Evolutionary conservation across 2,888 invertebrate genomes (phyloP), one percentile per base, ranked within the genome.

Genomic region (Cheilosia urbana): DNA sequence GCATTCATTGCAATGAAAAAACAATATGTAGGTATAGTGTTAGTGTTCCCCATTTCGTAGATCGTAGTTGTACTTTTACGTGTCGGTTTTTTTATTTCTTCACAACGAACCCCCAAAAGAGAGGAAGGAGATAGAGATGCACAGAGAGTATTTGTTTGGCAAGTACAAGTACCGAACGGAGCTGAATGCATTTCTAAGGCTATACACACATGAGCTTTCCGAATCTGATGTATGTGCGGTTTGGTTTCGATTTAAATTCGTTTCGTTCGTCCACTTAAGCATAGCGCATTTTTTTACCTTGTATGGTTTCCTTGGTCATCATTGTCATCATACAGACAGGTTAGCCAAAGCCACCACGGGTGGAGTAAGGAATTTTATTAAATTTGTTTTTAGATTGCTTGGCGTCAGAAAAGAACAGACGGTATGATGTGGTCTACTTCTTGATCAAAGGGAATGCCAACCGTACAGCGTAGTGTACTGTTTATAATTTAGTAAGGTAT

Each of bases 261-360:
- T 75, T 65, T 27, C 21, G 17, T 37, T 17, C n/a, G 71, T 37
- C 49, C 37, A 21, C 24, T 49, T 27, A 17, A 49, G 27, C 37
- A 37, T 37, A 62, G 40, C 15, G 15, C 27, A 37, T 34, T 76
- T 63, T 63, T 71, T 69, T 71, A 63, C 69, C 69, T 78, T 78
- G 78, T 78, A 78, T 71, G 78, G 78, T 78, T 78, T 78, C 78
- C 60, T 71, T 65, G 71, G 57, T 65, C 71, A 71, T 71, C 69
- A 9, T 49, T 13, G 40, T 65, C 51, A 51, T 51, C 51, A 24
- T 47, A 17, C 37, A 37, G 37, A 37, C 1, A 37, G 37, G 37
- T 9, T 47, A 17, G 9, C 17, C 47, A 19, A 6, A 17, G 17
- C 17, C 17, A 19, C 7, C 4, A 30, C 45, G 34, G 37, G 34